Conservation (phyloP, 2,888 invertebrate genomes). For the Yponomeuta evonymella region DNA sequence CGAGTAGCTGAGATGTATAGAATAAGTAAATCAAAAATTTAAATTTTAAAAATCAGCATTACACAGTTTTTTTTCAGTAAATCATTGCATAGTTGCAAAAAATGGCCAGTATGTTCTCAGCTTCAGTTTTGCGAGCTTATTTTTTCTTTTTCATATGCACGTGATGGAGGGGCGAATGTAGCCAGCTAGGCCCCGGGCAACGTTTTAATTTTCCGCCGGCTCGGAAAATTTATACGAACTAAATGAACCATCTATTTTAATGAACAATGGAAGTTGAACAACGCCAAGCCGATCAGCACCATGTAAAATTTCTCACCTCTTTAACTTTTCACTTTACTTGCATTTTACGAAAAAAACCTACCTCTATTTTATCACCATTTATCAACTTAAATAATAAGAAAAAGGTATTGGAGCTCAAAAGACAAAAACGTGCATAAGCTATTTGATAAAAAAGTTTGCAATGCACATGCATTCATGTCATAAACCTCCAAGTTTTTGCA, state of each 20-base stretch:
- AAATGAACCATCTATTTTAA: constrained; percentile 74
- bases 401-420: too few species aligned
- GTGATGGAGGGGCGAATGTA: constrained; percentile 27
- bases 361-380: too few species aligned
- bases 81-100: constrained; percentile 22
- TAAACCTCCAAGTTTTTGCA: background rate
- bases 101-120: constrained; percentile 49
- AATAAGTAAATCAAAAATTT: constrained; percentile 26
- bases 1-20: constrained; percentile 23
- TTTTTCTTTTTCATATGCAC: constrained; percentile 44
- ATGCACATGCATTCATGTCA: too few species aligned
- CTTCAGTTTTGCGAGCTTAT: constrained; percentile 41
- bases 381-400: too few species aligned
- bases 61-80: background rate
- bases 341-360: too few species aligned
- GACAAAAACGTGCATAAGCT: too few species aligned
- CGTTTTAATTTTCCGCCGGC: constrained; percentile 73
- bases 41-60: background rate
- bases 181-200: constrained; percentile 55
- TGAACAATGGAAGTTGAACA: constrained; percentile 60
- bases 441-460: too few species aligned
- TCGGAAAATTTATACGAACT: constrained; percentile 61
- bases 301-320: background rate
- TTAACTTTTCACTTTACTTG: too few species aligned
- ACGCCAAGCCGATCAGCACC: constrained; percentile 35